Conservation (phyloP, 2,113 vertebrate genomes). For the Felis chaus region DNA sequence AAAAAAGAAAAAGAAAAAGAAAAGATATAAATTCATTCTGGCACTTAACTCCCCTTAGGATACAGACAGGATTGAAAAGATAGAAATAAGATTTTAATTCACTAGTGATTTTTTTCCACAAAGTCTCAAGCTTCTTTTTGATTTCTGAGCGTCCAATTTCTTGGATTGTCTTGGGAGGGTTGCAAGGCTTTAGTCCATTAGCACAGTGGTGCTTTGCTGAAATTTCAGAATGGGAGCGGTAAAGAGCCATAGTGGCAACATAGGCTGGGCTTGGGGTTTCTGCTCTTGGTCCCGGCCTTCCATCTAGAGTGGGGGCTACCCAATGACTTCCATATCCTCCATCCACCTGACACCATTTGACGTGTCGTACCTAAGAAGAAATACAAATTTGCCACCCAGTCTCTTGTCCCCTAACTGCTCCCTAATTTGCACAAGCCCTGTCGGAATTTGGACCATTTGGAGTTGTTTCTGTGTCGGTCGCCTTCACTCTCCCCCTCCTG, state of each 20-base stretch:
- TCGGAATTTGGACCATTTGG: background rate
- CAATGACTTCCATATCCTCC: background rate
- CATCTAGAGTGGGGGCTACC: background rate
- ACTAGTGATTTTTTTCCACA: constrained; percentile 45
- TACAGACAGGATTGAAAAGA: constrained; percentile 63
- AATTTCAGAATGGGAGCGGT: background rate
- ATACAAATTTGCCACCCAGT: background rate
- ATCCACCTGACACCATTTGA: background rate
- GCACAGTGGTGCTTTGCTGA: constrained; percentile 13
- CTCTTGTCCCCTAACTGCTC: background rate
- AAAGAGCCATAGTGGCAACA: background rate
- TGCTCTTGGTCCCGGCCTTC: background rate
- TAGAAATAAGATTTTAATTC: constrained; percentile 71
- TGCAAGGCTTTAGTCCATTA: constrained; percentile 58
- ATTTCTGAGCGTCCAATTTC: constrained; percentile 61
- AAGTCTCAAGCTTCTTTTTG: constrained; percentile 30
- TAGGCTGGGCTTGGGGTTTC: background rate
- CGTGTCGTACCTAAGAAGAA: background rate
- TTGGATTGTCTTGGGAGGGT: background rate
- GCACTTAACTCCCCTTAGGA: constrained; percentile 45
- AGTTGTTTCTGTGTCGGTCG: background rate
- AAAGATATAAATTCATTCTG: constrained; percentile 22
- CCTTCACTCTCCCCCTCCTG: background rate
- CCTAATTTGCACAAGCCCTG: background rate
- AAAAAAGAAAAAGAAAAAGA: background rate